A percentile compares a stretch with the other conserved stretches of the same genome.
phyloP scores from a whole-genome alignment of 2,888 invertebrate genomes.

The Cremastinae sp. region DNA sequence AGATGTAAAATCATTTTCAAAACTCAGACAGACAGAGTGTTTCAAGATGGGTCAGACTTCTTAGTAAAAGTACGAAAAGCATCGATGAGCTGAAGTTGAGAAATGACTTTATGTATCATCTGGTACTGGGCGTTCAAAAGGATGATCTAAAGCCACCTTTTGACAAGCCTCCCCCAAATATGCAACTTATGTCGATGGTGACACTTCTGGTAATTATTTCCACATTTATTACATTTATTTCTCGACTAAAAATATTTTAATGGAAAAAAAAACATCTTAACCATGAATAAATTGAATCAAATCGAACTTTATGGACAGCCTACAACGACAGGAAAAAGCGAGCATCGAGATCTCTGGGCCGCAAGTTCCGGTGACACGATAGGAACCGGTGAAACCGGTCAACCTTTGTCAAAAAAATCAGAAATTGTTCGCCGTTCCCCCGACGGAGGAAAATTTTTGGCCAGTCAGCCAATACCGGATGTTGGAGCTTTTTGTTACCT shows the following conservation, averaged over 20 bases:
- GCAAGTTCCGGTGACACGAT: slow-evolving; percentile 55
- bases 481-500: slow-evolving; percentile 84
- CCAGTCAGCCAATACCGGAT: slow-evolving; percentile 83
- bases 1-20: background rate
- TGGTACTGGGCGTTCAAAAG: slow-evolving; percentile 81
- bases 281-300: slow-evolving; percentile 20
- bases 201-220: slow-evolving; percentile 79
- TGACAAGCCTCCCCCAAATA: slow-evolving; percentile 81
- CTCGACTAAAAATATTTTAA: background rate
- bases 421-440: slow-evolving; percentile 82
- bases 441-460: slow-evolving; percentile 83
- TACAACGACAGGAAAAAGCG: slow-evolving; percentile 30
- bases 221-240: too few relatives aligned
- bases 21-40: slow-evolving; percentile 80
- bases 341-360: slow-evolving; percentile 45
- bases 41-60: slow-evolving; percentile 82
- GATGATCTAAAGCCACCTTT: slow-evolving; percentile 82
- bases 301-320: slow-evolving; percentile 35
- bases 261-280: background rate
- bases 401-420: slow-evolving; percentile 71
- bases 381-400: slow-evolving; percentile 48
- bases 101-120: slow-evolving; percentile 82
- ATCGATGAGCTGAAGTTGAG: slow-evolving; percentile 82
- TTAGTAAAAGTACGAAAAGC: slow-evolving; percentile 80
- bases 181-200: slow-evolving; percentile 79